Percentiles rank a stretch among this genome's conserved stretches.
These are phyloP conservation scores for Marisa cornuarietis DNA, from an alignment of 1,140 invertebrate species.

Conservation along the genomic window DNA sequence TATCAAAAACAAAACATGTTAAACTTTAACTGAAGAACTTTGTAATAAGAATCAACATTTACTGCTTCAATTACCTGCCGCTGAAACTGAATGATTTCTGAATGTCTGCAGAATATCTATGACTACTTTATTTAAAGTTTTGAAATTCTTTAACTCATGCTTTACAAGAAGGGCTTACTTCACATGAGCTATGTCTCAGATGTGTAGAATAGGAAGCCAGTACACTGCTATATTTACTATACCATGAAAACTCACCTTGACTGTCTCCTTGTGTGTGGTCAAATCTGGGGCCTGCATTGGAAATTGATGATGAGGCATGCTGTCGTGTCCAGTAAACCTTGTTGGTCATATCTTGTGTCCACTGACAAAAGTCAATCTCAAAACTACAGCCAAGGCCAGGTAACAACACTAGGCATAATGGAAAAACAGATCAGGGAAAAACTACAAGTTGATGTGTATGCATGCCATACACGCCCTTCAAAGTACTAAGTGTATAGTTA, in stretches of 20 bases:
- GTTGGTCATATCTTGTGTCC: conserved; percentile 73
- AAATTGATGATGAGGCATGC: conserved; percentile 28
- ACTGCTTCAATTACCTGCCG: background rate
- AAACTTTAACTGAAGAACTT: background rate
- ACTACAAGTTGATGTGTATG: background rate
- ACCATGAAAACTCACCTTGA: background rate
- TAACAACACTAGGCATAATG: background rate
- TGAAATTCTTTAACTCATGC: background rate
- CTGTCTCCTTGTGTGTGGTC: conserved; percentile 72
- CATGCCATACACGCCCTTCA: background rate
- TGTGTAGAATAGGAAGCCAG: no score
- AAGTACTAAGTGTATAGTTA: background rate
- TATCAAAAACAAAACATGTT: background rate
- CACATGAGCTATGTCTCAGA: background rate
- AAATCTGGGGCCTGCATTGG: conserved; percentile 74
- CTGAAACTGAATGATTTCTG: background rate
- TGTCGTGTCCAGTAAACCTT: conserved; percentile 3
- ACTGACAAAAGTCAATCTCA: conserved; percentile 78
- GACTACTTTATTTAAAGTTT: background rate
- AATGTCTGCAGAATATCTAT: background rate
- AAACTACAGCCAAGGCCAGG: conserved; percentile 73
- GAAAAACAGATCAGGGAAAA: background rate
- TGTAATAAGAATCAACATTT: background rate
- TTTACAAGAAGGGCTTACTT: background rate
- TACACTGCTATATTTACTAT: no score